Evolutionary conservation across 2,888 invertebrate species (phyloP).

Genomic region (Salpingus planirostris): DNA sequence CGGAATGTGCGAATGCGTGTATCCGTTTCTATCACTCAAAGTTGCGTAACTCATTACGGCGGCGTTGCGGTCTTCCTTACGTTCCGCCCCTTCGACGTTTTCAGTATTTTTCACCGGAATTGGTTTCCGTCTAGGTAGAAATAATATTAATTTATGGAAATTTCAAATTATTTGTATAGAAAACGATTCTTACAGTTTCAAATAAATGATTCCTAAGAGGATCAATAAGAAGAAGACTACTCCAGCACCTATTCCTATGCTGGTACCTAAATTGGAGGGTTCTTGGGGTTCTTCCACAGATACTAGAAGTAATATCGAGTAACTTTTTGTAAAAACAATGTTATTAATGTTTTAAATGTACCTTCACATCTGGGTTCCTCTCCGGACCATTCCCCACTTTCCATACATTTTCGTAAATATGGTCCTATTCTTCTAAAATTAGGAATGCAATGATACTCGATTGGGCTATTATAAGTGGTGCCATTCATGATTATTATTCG

Average conservation of each 20-base stretch:
- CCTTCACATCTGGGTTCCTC: conserved; percentile 76
- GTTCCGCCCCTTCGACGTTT: conserved; percentile 76
- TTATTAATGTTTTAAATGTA: no score
- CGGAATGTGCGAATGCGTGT: conserved; percentile 24
- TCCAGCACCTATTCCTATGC: conserved; percentile 77
- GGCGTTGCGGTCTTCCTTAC: conserved; percentile 78
- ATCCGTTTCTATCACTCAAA: conserved; percentile 59
- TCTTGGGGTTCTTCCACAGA: conserved; percentile 62
- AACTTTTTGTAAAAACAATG: background rate
- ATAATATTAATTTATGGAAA: background rate
- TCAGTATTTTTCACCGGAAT: conserved; percentile 83
- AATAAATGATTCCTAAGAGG: conserved; percentile 68
- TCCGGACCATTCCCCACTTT: conserved; percentile 80
- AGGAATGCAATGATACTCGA: conserved; percentile 85
- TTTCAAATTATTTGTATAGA: conserved; percentile 1
- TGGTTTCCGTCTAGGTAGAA: conserved; percentile 62
- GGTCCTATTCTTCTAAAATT: conserved; percentile 75
- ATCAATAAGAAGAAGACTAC: conserved; percentile 71
- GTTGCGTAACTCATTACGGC: conserved; percentile 86
- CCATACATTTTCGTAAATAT: conserved; percentile 73
- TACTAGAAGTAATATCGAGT: conserved; percentile 34
- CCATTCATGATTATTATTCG: conserved; percentile 79
- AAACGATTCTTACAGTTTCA: conserved; percentile 61
- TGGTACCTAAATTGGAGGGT: conserved; percentile 63
- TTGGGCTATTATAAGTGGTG: conserved; percentile 75